Base-by-base conservation (phyloP, 2,113 vertebrate genomes). In the Tenebrosternarchus preto region DNA sequence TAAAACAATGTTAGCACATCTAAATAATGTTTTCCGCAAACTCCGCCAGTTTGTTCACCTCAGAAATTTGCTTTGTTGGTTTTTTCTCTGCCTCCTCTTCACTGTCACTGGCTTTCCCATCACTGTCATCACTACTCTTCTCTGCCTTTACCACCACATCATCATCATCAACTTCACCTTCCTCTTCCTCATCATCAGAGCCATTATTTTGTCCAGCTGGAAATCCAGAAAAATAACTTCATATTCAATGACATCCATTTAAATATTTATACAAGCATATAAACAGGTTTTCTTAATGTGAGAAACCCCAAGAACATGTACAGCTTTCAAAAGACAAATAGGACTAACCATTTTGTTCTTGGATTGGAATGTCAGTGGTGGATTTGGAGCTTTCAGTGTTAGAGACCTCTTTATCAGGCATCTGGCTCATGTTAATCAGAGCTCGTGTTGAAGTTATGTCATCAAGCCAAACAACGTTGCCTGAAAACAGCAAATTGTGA, bases 391-490 rank as follows among this genome's bases (percentile, higher is more conserved):
- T 61, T 74, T 92, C 93, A 0, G 87, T 78, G 82, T 90, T 85
- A 84, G 91, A 83, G 24, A 91, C 87, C 6, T 93, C 88, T 46
- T 92, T 89, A 80, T 94, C 92, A 3, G 94, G 94, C 91, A 97
- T 92, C 36, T 93, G 92, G 87, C 97, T 99, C 88, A 94, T 90
- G 86, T 98, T 99, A 88, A 99, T 93, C 9, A 99, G 93, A 1
- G 95, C 98, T 72, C 98, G 93, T 9, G 95, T 90, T 20, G 95
- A 94, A 1, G 98, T 98, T 88, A 98, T 92, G 80, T 99, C 96
- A 80, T 99, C 98, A 5, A 99, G 92, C 98, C 98, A 99, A 68
- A 99, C 97, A 70, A 99, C 97, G 1, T 99, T 99, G 90, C 98
- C 98, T 99, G 86, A 12, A 89, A 27, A 86, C 88, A 82, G 24